phyloP scores from a whole-genome alignment of 2,888 invertebrate genomes.

The Lasius platythorax region DNA sequence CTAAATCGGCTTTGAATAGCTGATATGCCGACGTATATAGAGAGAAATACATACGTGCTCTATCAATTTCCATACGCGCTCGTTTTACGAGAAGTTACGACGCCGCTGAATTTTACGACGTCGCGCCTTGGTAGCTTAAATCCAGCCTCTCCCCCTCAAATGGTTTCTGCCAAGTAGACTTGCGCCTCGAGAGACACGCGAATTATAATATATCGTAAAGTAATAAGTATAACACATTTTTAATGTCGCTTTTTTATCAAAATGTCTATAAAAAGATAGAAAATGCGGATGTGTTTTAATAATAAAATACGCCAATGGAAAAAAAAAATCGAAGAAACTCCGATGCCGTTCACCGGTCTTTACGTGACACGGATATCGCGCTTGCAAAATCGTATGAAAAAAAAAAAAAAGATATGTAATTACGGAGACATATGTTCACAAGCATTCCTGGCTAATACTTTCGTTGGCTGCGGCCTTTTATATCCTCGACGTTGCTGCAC shows the following conservation, averaged over 20 bases:
- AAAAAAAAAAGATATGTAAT: conserved; percentile 20
- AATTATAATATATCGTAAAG: not conserved
- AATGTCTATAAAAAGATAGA: too few species aligned
- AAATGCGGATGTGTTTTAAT: not conserved
- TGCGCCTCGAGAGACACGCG: not conserved
- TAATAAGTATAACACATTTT: not conserved
- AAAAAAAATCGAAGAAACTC: not conserved
- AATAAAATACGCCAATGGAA: not conserved
- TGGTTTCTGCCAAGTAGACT: not conserved
- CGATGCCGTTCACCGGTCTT: conserved; percentile 8
- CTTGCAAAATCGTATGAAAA: conserved; percentile 2
- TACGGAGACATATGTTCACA: conserved; percentile 10
- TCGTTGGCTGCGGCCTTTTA: conserved; percentile 32
- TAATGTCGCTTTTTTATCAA: too few species aligned
- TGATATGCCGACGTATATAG: not conserved
- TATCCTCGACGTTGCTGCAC: not conserved
- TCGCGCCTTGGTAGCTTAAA: conserved; percentile 16
- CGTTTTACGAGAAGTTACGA: conserved; percentile 30
- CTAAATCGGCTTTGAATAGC: conserved; percentile 21
- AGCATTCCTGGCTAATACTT: conserved; percentile 17
- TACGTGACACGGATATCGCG: not conserved
- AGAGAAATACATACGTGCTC: conserved; percentile 42
- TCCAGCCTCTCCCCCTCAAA: not conserved
- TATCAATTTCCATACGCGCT: conserved; percentile 47
- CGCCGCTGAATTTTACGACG: conserved; percentile 37